Evolutionary conservation across 2,797 vertebrate species (phyloP), one percentile per base, ranked within the genome.

Genomic region (Sternarchorhynchus goeldii): DNA sequence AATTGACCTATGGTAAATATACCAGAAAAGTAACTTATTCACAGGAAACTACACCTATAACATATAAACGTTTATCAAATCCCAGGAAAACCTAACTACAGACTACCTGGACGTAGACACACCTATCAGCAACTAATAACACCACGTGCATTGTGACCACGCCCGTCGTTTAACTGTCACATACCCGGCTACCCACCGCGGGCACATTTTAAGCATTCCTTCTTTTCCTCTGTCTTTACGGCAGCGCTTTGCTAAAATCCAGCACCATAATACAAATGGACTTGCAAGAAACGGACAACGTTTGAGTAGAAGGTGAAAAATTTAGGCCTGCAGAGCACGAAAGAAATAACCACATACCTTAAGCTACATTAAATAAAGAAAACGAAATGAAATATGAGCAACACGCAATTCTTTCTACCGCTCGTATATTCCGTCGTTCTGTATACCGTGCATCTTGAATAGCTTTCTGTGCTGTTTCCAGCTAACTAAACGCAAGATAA

Each of bases 101-200:
- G 53, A 57, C 59, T 73, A 73, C 60, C 69, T 10, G 77, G 36
- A 73, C 25, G 45, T 36, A 66, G 60, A 73, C 55, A 8, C 36
- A 60, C 70, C 63, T 53, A 53, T 73, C 21, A 2, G 55, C 14
- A 50, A 58, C 67, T 50, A 69, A 25, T 25, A 57, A 65, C 64
- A 66, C 53, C 70, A 79, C 77, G 70, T 73, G 77, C 5, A 17
- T 2, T 29, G 39, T 59, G 59, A 36, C 70, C 77, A 73, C 77
- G 77, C 77, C 77, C 70, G 39, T 57, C 17, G 25, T 70, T 70
- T 70, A 70, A 70, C 50, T 56, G 50, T 31, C 67, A 56, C 67
- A 45, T 45, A 45, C 6, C 41, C 41, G 2, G 10, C 45, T 39
- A 8, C 67, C 29, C 1, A 21, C 10, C 66, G 3, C 14, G 50